Percentiles rank a stretch among this genome's conserved stretches.
These are phyloP conservation scores for Cordilura impudica DNA, from an alignment of 2,888 invertebrate genomes.

Conservation along the genomic window DNA sequence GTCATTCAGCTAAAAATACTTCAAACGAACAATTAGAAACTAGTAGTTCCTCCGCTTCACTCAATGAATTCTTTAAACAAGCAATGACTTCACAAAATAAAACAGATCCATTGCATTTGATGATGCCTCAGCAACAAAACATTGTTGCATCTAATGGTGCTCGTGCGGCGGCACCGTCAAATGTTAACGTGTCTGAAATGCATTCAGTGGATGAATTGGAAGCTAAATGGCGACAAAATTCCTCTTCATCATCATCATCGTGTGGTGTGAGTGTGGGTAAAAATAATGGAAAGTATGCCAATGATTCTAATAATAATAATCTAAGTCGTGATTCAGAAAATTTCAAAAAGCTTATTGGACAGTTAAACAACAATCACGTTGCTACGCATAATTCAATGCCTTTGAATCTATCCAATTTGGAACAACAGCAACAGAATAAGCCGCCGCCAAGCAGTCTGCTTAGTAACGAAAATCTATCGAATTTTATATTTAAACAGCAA, in stretches of 20 bases:
- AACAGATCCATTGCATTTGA: conserved; percentile 9
- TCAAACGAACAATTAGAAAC: conserved; percentile 61
- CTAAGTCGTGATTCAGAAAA: conserved; percentile 67
- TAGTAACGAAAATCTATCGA: conserved; percentile 71
- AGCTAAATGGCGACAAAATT: conserved; percentile 74
- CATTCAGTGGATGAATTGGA: conserved; percentile 74
- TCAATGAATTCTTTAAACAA: conserved; percentile 75
- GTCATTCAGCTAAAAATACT: conserved; percentile 30
- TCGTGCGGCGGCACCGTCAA: conserved; percentile 2
- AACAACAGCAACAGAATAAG: conserved; percentile 39
- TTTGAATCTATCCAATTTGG: conserved; percentile 43
- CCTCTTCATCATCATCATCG: too few species aligned
- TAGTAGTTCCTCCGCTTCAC: conserved; percentile 69
- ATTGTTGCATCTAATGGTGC: conserved; percentile 40
- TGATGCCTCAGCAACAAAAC: conserved; percentile 41
- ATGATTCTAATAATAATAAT: conserved; percentile 59
- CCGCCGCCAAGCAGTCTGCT: conserved; percentile 46
- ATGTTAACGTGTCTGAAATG: conserved; percentile 67
- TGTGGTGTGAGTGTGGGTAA: conserved; percentile 27
- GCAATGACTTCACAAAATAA: conserved; percentile 64
- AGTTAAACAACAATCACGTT: conserved; percentile 63
- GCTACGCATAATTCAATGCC: conserved; percentile 58
- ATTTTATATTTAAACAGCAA: conserved; percentile 73
- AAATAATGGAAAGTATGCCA: conserved; percentile 14
- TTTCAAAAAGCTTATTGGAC: conserved; percentile 73